phyloP scores from a whole-genome alignment of 2,797 vertebrate genomes.

The Mionectes olivaceus region DNA sequence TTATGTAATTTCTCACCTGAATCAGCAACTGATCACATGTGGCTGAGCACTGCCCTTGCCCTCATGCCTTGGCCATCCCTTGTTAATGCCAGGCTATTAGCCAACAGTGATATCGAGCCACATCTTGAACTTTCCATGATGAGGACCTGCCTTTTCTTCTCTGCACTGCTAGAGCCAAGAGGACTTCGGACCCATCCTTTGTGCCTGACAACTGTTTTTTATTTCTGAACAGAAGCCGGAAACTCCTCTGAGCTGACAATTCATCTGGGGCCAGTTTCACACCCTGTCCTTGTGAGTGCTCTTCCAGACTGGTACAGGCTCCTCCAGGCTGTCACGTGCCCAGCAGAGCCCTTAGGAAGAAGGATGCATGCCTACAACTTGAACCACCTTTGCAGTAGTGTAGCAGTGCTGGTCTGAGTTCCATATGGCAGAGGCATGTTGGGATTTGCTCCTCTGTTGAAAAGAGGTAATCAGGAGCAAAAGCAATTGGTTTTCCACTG shows the following conservation, averaged over 20 bases:
- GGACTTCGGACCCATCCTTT: not conserved
- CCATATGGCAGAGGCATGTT: not conserved
- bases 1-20: not conserved
- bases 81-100: not conserved
- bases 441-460: not conserved
- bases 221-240: not conserved
- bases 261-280: not conserved
- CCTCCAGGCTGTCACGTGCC: not conserved
- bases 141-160: not conserved
- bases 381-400: not conserved
- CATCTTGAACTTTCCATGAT: fast-evolving
- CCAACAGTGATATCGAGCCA: not conserved
- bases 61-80: not conserved
- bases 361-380: not conserved
- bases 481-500: not conserved
- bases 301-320: not conserved
- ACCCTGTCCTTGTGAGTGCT: not conserved
- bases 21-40: not conserved
- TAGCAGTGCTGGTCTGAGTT: not conserved
- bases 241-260: not conserved
- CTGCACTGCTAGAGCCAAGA: not conserved
- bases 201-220: not conserved
- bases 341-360: not conserved
- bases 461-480: not conserved
- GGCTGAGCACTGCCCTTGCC: not conserved